Evolutionary conservation across 2,113 vertebrate species (phyloP), one percentile per base, ranked within the genome.

Genomic region (Sciurus niger): DNA sequence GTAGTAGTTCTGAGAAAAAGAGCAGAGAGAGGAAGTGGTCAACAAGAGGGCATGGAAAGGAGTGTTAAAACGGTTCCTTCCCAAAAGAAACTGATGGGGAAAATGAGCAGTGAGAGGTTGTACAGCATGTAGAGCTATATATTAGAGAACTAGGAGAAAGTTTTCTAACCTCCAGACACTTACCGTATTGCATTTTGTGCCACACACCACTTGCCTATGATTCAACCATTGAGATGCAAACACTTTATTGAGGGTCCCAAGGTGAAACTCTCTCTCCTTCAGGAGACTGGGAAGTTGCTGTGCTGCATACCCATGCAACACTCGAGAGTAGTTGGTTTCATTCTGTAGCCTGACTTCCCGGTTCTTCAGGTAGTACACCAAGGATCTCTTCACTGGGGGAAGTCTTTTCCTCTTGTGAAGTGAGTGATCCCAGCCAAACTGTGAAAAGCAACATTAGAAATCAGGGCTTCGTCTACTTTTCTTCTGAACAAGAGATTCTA

Each of bases 191-290:
- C 99, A 99, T 98, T 99, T 99, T 96, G 99, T 99, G 96, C 99
- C 99, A 84, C 99, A 99, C 89, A 99, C 99, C 96, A 99, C 99
- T 98, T 99, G 99, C 22, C 99, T 99, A 96, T 99, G 99, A 98
- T 99, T 99, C 96, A 99, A 98, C 99, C 99, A 99, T 98, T 99
- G 99, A 58, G 99, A 99, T 0, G 99, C 99, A 96, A 99, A 99
- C 92, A 99, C 99, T 98, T 99, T 99, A 97, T 99, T 99, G 68
- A 99, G 99, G 30, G 99, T 98, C 84, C 99, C 99, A 0, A 99
- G 99, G 34, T 99, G 99, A 97, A 99, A 99, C 97, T 99, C 99
- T 96, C 98, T 99, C 97, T 99, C 99, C 79, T 98, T 99, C 58
- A 99, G 99, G 90, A 99, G 99, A 93, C 99, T 98, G 4, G 99